These are phyloP conservation scores for Philhelius pedissequus DNA, from an alignment of 2,888 invertebrate genomes.

Conservation along the genomic window DNA sequence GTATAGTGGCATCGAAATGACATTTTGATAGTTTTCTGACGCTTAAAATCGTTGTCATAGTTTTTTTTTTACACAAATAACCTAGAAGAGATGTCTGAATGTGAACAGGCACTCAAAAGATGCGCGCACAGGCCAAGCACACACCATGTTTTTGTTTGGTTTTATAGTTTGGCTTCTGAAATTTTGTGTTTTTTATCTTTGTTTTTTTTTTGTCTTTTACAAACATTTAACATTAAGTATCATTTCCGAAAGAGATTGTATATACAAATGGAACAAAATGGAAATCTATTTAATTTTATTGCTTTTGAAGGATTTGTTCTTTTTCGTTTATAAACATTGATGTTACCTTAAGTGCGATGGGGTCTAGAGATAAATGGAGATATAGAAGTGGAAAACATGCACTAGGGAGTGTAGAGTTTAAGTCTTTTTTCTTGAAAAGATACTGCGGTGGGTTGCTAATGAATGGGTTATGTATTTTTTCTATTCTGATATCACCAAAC, in stretches of 20 bases:
- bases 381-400: conserved; percentile 18
- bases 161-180: conserved; percentile 55
- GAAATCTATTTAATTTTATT: conserved; percentile 57
- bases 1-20: conserved; percentile 61
- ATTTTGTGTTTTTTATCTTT: conserved; percentile 39
- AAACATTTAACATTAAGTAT: conserved; percentile 22
- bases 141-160: conserved; percentile 17
- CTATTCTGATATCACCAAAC: not conserved
- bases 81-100: not conserved
- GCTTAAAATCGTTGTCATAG: conserved; percentile 29
- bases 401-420: not conserved
- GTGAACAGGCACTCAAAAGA: not conserved
- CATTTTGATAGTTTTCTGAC: conserved; percentile 58
- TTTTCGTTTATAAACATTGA: conserved; percentile 12
- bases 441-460: conserved; percentile 5
- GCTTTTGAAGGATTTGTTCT: conserved; percentile 42
- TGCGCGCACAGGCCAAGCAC: not conserved
- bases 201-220: conserved; percentile 24
- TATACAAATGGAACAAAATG: conserved; percentile 36
- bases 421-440: not conserved
- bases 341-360: conserved; percentile 42
- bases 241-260: not conserved
- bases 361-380: conserved; percentile 23
- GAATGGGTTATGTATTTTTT: not conserved
- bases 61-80: not conserved